A percentile compares a stretch with the other conserved stretches of the same genome.
Conservation (phyloP, 2,888 invertebrate genomes). For the Synergus japonicus region DNA sequence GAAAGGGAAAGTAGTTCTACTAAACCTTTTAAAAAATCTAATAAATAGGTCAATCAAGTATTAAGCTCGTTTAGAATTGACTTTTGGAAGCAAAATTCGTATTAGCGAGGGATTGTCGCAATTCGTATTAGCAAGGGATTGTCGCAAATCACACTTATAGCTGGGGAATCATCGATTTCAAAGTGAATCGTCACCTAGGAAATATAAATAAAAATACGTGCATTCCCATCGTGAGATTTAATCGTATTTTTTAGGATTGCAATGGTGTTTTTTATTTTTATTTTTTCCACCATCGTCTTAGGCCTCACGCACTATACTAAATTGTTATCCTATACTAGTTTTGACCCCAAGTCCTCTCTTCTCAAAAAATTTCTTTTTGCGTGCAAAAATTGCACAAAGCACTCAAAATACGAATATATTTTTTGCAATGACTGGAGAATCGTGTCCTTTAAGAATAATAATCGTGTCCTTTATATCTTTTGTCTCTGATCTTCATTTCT, state of each 20-base stretch:
- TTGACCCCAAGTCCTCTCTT: slow-evolving; percentile 23
- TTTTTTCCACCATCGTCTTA: slow-evolving; percentile 6
- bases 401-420: slow-evolving; percentile 8
- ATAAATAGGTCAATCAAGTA: slow-evolving; percentile 7
- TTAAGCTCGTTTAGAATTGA: slow-evolving; percentile 39
- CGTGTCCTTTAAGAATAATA: slow-evolving; percentile 1
- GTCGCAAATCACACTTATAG: slow-evolving; percentile 4
- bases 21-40: not conserved
- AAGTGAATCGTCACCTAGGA: slow-evolving; percentile 1
- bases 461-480: not conserved
- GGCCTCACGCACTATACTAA: slow-evolving; percentile 3
- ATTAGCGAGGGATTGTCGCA: not conserved
- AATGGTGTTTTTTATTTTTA: not conserved
- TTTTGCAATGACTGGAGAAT: slow-evolving; percentile 19
- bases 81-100: slow-evolving; percentile 15
- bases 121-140: not conserved
- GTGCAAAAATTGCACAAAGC: slow-evolving; percentile 21
- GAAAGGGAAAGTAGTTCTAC: not conserved
- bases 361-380: slow-evolving; percentile 8
- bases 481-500: not conserved
- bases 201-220: not conserved
- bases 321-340: not conserved
- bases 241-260: not conserved
- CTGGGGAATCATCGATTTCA: not conserved
- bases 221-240: not conserved